phyloP scores from a whole-genome alignment of 2,888 invertebrate species.

The Trachelus tabidus region DNA sequence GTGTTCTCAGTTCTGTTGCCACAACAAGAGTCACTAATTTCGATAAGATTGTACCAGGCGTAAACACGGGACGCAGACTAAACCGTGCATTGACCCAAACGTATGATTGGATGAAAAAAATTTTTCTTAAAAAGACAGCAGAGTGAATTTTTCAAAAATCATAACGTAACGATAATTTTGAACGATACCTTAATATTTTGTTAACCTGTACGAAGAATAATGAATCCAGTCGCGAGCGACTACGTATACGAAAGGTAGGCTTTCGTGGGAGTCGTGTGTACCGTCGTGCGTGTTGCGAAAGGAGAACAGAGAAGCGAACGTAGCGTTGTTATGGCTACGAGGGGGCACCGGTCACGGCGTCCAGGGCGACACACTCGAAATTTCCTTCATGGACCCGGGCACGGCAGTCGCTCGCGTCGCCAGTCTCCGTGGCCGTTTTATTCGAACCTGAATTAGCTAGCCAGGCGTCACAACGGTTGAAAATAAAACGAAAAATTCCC shows the following conservation, averaged over 20 bases:
- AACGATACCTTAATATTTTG: neutral
- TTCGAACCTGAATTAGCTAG: neutral
- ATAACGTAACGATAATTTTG: neutral
- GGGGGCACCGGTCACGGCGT: constrained; percentile 47
- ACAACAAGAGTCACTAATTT: constrained; percentile 29
- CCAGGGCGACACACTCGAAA: constrained; percentile 13
- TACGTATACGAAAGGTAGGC: neutral
- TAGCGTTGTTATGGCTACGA: constrained; percentile 61
- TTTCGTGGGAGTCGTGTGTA: neutral
- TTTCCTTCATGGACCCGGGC: constrained; percentile 2
- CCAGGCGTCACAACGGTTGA: neutral
- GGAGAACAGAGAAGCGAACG: constrained; percentile 30
- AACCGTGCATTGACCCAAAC: neutral
- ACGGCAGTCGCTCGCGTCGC: neutral
- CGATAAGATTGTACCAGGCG: constrained; percentile 32
- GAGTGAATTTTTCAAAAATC: neutral
- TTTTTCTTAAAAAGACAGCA: neutral
- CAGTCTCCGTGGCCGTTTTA: neutral
- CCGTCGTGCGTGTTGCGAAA: constrained; percentile 8
- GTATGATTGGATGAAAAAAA: neutral
- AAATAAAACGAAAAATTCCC: neutral
- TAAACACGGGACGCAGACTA: neutral
- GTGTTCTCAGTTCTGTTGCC: constrained; percentile 34
- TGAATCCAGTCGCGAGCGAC: neutral
- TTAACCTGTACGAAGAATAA: neutral